A percentile compares a stretch with the other conserved stretches of the same genome.
These are phyloP conservation scores for Meandrusa payeni DNA, from an alignment of 2,888 invertebrate species.

Conservation along the genomic window DNA sequence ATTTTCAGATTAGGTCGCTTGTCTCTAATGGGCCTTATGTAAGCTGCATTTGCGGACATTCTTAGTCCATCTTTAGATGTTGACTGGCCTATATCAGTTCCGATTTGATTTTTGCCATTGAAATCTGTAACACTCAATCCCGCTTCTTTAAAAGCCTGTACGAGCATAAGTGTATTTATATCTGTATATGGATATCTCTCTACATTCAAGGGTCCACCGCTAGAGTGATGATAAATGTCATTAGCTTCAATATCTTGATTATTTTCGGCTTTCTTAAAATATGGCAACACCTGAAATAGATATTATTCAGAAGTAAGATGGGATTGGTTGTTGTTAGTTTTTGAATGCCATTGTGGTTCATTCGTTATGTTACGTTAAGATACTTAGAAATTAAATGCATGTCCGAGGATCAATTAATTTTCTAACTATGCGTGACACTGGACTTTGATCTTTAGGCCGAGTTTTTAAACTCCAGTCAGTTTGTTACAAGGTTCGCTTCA, in stretches of 20 bases:
- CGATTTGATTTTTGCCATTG: constrained; percentile 80
- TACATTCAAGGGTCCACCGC: constrained; percentile 83
- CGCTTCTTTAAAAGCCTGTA: constrained; percentile 82
- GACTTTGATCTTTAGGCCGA: too few relatives aligned
- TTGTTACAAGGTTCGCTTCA: too few relatives aligned
- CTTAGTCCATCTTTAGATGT: constrained; percentile 82
- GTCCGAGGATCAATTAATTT: too few relatives aligned
- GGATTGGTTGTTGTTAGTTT: too few relatives aligned
- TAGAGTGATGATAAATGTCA: constrained; percentile 79
- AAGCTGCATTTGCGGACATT: constrained; percentile 83
- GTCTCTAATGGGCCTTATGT: constrained; percentile 83
- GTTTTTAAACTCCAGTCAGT: too few relatives aligned
- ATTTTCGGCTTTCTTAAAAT: constrained; percentile 85
- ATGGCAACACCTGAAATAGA: constrained; percentile 80
- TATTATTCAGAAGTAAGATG: too few relatives aligned
- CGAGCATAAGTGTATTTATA: constrained; percentile 74
- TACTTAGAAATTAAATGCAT: too few relatives aligned
- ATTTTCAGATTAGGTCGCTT: constrained; percentile 75
- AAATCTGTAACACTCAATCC: constrained; percentile 82
- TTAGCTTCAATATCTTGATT: constrained; percentile 78
- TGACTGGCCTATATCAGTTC: constrained; percentile 82
- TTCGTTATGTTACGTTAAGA: too few relatives aligned
- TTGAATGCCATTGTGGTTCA: too few relatives aligned
- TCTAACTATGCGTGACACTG: too few relatives aligned
- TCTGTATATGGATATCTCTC: constrained; percentile 84